Percentiles rank a stretch among this genome's conserved stretches.
These are phyloP conservation scores for Aelia acuminata DNA, from an alignment of 2,888 invertebrate species.

Conservation along the genomic window DNA sequence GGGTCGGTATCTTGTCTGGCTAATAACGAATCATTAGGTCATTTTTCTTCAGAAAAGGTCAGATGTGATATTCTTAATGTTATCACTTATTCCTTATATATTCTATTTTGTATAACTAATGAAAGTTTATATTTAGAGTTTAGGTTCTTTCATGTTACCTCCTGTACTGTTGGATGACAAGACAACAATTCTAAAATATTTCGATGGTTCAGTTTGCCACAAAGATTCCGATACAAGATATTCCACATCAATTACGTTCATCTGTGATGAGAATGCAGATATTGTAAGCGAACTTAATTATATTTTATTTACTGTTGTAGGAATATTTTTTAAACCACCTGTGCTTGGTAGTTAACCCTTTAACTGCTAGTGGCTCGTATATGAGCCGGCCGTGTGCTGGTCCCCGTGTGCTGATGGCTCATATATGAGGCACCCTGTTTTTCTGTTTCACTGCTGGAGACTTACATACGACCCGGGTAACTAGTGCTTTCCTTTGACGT, in stretches of 20 bases:
- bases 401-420: no score
- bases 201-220: conserved; percentile 29
- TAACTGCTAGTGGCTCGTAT: no score
- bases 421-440: no score
- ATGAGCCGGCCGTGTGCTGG: no score
- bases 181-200: neutral
- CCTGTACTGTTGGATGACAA: conserved; percentile 16
- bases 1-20: conserved; percentile 29
- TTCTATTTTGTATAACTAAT: neutral
- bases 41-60: conserved; percentile 42
- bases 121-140: conserved; percentile 32
- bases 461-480: no score
- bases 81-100: neutral
- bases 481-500: no score
- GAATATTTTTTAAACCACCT: neutral
- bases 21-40: neutral
- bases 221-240: conserved; percentile 13
- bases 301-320: neutral
- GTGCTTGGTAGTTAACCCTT: no score
- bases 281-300: conserved; percentile 45
- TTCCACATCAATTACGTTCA: conserved; percentile 45
- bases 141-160: conserved; percentile 12
- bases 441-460: no score
- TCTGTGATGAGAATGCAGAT: neutral
- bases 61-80: neutral